Percentiles rank a stretch among this genome's conserved stretches.
Evolutionary conservation across 2,797 vertebrate species (phyloP).

Genomic region (Sebastes nivosus): DNA sequence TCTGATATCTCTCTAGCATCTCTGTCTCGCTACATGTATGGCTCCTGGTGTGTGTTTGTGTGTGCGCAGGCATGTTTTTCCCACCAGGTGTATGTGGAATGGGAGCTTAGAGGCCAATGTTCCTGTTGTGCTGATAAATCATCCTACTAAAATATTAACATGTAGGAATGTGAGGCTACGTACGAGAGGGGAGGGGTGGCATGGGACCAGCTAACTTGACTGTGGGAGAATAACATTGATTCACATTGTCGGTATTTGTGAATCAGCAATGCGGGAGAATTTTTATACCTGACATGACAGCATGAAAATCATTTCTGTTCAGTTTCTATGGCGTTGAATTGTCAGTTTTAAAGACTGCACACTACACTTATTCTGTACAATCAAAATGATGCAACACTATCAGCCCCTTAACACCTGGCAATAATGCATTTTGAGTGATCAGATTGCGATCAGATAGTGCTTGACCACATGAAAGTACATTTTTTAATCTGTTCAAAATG

Average conservation of each 20-base stretch:
- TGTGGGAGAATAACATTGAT: conserved; percentile 34
- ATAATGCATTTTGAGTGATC: too few relatives aligned
- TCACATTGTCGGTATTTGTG: conserved; percentile 11
- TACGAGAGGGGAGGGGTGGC: conserved; percentile 31
- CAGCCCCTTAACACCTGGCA: too few relatives aligned
- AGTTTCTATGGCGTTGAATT: conserved; percentile 4
- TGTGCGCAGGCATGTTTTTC: conserved; percentile 37
- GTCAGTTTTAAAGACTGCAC: background rate
- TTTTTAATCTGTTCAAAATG: too few relatives aligned
- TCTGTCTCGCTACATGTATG: conserved; percentile 48
- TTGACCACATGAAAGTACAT: too few relatives aligned
- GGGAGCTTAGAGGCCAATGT: conserved; percentile 70
- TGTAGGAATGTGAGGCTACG: conserved; percentile 42
- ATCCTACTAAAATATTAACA: conserved; percentile 81
- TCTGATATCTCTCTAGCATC: conserved; percentile 68
- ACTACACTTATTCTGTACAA: background rate
- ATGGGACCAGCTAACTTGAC: conserved; percentile 28
- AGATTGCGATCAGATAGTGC: too few relatives aligned
- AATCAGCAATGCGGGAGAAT: background rate
- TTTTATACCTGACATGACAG: background rate
- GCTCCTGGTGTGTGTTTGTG: conserved; percentile 31
- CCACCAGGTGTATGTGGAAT: conserved; percentile 67
- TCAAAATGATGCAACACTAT: background rate
- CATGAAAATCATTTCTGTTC: background rate
- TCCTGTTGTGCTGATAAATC: conserved; percentile 76